Percentiles rank a stretch among this genome's conserved stretches.
Conservation (phyloP, 2,888 invertebrate species). For the Abrostola triplasia region DNA sequence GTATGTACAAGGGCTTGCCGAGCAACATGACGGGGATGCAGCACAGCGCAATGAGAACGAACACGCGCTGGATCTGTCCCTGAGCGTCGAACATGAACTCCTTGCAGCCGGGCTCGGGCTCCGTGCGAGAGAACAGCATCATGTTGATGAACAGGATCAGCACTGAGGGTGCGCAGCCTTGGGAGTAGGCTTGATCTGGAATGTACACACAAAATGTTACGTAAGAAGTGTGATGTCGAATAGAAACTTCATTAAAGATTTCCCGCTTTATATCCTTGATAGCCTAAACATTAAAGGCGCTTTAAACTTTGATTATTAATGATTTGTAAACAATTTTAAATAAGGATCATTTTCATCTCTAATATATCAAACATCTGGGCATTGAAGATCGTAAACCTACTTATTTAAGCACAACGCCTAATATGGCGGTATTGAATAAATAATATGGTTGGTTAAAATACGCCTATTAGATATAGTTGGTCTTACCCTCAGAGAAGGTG, state of each 20-base stretch:
- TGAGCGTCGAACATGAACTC: slow-evolving; percentile 92
- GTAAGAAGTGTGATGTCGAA: too few species aligned
- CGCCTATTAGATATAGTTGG: background rate
- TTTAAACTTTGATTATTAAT: too few species aligned
- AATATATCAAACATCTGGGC: too few species aligned
- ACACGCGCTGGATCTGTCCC: slow-evolving; percentile 91
- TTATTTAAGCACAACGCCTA: too few species aligned
- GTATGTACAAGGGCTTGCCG: slow-evolving; percentile 95
- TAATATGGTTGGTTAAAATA: too few species aligned
- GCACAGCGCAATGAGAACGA: slow-evolving; percentile 93
- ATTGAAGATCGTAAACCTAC: too few species aligned
- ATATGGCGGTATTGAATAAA: too few species aligned
- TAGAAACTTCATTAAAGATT: too few species aligned
- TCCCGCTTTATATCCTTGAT: background rate
- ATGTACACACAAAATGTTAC: background rate
- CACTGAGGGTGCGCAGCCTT: slow-evolving; percentile 96
- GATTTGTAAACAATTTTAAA: too few species aligned
- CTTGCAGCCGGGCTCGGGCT: slow-evolving; percentile 81
- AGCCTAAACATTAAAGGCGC: too few species aligned
- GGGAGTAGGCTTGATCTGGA: slow-evolving; percentile 75
- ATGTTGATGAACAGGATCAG: slow-evolving; percentile 99
- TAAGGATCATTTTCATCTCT: too few species aligned
- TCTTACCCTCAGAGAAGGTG: slow-evolving; percentile 78
- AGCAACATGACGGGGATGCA: slow-evolving; percentile 98
- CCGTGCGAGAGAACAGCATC: slow-evolving; percentile 95